Evolutionary conservation across 2,888 invertebrate genomes (phyloP).

Genomic region (Phorcus lineatus): DNA sequence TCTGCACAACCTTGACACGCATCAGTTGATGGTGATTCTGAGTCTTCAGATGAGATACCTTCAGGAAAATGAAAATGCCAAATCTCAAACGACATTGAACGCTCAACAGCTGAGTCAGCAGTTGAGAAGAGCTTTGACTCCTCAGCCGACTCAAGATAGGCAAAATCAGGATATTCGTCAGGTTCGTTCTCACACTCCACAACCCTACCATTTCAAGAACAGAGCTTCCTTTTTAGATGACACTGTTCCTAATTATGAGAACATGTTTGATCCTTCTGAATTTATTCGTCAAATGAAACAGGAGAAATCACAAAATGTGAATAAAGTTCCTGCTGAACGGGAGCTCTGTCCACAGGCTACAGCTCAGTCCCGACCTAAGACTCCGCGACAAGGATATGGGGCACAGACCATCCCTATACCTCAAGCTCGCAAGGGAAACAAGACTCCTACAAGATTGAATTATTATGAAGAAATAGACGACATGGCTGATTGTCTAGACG

Average conservation of each 20-base stretch:
- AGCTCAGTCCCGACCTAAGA: not conserved
- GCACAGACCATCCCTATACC: slow-evolving; percentile 2
- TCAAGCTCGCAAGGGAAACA: not conserved
- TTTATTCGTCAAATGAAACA: slow-evolving; percentile 12
- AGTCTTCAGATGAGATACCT: slow-evolving; percentile 65
- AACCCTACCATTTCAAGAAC: slow-evolving; percentile 48
- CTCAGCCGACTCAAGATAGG: slow-evolving; percentile 51
- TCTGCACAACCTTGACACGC: slow-evolving; percentile 62
- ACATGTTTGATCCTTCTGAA: slow-evolving; percentile 17
- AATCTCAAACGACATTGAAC: slow-evolving; percentile 39
- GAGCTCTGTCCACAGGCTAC: not conserved
- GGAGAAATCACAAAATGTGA: not conserved
- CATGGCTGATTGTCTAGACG: slow-evolving; percentile 21
- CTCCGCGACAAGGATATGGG: not conserved
- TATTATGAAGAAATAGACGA: slow-evolving; percentile 45
- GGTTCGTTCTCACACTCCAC: slow-evolving; percentile 63
- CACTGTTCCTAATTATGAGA: slow-evolving; percentile 1
- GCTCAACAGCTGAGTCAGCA: slow-evolving; percentile 20
- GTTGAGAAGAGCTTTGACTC: slow-evolving; percentile 55
- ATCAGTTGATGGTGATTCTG: slow-evolving; percentile 64
- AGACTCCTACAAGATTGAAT: slow-evolving; percentile 13
- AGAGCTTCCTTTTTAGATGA: not conserved
- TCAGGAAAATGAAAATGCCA: slow-evolving; percentile 58
- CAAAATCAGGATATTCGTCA: slow-evolving; percentile 30
- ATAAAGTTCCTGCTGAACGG: not conserved